Base-by-base conservation (phyloP, 2,888 invertebrate species). In the Eilema caniola region DNA sequence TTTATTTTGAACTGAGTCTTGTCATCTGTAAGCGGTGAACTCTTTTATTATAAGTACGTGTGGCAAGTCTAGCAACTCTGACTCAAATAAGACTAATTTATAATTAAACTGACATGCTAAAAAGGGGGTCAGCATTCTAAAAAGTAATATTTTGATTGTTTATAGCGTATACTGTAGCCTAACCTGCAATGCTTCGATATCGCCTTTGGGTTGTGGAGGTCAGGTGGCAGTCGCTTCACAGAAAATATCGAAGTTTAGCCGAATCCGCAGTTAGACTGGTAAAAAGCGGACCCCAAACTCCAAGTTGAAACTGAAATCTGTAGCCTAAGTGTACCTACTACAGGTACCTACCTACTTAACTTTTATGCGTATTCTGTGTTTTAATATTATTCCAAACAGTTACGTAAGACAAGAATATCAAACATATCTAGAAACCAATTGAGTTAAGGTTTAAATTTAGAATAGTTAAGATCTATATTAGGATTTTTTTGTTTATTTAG, bases 341-440 rank as follows among this genome's bases (percentile, higher is more conserved):
- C 41, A 41, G 16, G 41, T 16, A 41, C 47, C 3, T 20, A 47
- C 24, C 24, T 10, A 33, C 31, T 33, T 1, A 33, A 33, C 60
- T 41, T 53, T 11, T 3, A 69, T 62, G 47, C 53, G 53, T 25
- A n/a, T 71, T 8, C 70, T 77, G 81, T 72, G 75, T 75, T 72
- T 80, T 71, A 68, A 66, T 37, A 63, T 11, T 63, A 60, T 84
- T 88, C 87, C 85, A 88, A 88, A 88, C 85, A 88, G 83, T 86
- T 85, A 85, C 81, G 74, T 81, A 82, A 85, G 81, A 87, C 91
- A 92, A 94, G 91, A 95, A 94, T 94, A 95, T 95, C 95, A 95
- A 95, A 87, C 94, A 95, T 95, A 95, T 95, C 95, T 89, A 89
- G 86, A 85, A 74, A 83, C 78, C 79, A 88, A 87, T 87, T 84